phyloP scores from a whole-genome alignment of 2,797 vertebrate species.

The Rhyacichthys aspro region DNA sequence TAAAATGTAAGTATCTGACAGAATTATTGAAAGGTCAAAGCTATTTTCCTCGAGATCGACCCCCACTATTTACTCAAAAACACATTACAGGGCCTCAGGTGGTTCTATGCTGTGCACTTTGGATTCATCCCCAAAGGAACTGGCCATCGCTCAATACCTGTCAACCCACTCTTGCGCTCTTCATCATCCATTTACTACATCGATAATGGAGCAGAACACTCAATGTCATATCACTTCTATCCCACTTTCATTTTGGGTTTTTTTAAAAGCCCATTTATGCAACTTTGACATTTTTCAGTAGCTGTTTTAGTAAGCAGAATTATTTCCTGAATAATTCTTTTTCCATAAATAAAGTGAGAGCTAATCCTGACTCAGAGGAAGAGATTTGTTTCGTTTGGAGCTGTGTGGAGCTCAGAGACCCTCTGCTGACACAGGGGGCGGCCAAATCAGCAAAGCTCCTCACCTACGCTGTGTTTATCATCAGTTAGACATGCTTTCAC shows the following conservation, averaged over 20 bases:
- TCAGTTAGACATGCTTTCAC: constrained; percentile 34
- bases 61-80: constrained; percentile 36
- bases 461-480: constrained; percentile 36
- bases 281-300: neutral
- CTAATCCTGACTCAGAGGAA: constrained; percentile 20
- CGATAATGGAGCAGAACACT: constrained; percentile 25
- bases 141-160: constrained; percentile 58
- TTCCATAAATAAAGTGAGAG: constrained; percentile 19
- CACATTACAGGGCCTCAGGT: constrained; percentile 62
- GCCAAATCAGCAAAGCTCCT: constrained; percentile 32
- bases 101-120: constrained; percentile 27
- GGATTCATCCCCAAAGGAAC: constrained; percentile 47
- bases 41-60: constrained; percentile 2
- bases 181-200: constrained; percentile 27
- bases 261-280: constrained; percentile 1
- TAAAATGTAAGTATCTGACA: constrained; percentile 4
- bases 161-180: constrained; percentile 37
- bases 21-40: constrained; percentile 14
- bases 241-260: too few species aligned
- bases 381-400: constrained; percentile 57
- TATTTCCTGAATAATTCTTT: constrained; percentile 21
- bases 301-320: neutral
- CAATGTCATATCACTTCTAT: neutral
- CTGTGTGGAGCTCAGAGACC: constrained; percentile 12
- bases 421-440: constrained; percentile 21